Evolutionary conservation across 2,888 invertebrate species (phyloP).

Genomic region (Drosophila neotestacea): DNA sequence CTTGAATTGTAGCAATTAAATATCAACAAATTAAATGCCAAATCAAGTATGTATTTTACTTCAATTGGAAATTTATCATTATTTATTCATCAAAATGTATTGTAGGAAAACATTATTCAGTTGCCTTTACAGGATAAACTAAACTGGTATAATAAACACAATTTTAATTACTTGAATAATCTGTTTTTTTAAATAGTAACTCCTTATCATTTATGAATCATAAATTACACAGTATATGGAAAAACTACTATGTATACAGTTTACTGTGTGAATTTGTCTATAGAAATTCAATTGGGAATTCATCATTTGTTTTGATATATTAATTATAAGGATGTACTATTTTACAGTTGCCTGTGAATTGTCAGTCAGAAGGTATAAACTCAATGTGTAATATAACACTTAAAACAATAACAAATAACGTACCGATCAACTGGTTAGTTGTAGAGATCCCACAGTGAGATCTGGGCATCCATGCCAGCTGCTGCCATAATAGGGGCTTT

Average conservation of each 20-base stretch:
- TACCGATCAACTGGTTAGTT: constrained; percentile 85
- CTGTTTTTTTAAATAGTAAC: no score
- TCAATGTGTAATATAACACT: constrained; percentile 54
- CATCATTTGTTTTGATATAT: neutral
- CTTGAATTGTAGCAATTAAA: neutral
- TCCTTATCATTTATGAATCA: no score
- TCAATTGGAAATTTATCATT: no score
- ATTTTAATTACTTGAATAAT: no score
- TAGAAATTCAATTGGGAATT: neutral
- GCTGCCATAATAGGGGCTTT: constrained; percentile 92
- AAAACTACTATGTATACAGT: no score
- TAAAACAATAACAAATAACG: constrained; percentile 16
- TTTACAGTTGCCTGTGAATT: constrained; percentile 14
- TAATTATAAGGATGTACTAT: constrained; percentile 14
- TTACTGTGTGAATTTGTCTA: no score
- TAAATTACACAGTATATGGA: no score
- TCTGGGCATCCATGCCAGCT: constrained; percentile 90
- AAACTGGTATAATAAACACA: no score
- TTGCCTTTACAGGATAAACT: no score
- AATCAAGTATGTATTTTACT: constrained; percentile 1
- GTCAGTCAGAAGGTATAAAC: constrained; percentile 36
- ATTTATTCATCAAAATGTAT: no score
- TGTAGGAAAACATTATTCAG: neutral
- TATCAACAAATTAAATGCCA: constrained; percentile 3
- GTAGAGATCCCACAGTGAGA: constrained; percentile 93